phyloP scores from a whole-genome alignment of 2,888 invertebrate genomes.

The Cotesia congregata region DNA sequence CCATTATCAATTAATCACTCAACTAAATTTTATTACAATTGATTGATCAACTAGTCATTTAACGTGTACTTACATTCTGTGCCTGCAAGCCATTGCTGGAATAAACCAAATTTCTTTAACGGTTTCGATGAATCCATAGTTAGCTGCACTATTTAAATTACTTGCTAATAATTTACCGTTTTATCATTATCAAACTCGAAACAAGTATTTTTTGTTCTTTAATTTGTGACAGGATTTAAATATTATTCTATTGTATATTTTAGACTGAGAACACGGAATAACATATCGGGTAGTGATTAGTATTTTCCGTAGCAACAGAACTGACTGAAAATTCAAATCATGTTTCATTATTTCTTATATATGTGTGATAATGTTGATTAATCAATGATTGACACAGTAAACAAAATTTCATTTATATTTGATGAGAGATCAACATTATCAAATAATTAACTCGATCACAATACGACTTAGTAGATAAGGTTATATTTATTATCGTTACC shows the following conservation, averaged over 20 bases:
- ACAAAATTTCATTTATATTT: constrained; percentile 2
- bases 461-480: background rate
- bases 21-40: background rate
- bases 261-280: background rate
- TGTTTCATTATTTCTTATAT: background rate
- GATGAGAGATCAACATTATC: background rate
- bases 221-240: too few relatives aligned
- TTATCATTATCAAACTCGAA: background rate
- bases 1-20: background rate
- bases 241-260: background rate
- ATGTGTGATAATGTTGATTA: background rate
- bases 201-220: too few relatives aligned
- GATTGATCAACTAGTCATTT: background rate
- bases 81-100: constrained; percentile 49
- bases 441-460: background rate
- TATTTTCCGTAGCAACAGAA: background rate
- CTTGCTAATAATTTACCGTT: background rate
- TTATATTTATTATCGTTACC: constrained; percentile 22
- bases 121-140: constrained; percentile 7
- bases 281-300: background rate
- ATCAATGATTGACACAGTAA: background rate
- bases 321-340: background rate
- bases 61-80: constrained; percentile 41
- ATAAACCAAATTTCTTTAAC: constrained; percentile 22
- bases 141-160: background rate